These are phyloP conservation scores for Catocala sponsa DNA, from an alignment of 2,888 invertebrate species.

Conservation along the genomic window DNA sequence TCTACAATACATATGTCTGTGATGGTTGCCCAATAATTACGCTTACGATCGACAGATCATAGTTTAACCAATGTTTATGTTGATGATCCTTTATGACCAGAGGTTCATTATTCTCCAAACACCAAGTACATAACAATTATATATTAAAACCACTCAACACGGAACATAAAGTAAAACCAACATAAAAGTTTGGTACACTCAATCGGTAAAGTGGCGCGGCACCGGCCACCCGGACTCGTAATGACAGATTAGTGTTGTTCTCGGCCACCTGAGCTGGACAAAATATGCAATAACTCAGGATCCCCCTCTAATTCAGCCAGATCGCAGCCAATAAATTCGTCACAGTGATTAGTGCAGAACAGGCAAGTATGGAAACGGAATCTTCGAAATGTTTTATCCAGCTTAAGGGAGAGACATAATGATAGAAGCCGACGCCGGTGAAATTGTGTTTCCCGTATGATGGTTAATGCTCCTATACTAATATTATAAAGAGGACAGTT, in stretches of 20 bases:
- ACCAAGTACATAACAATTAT: too few relatives aligned
- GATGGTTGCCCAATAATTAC: too few relatives aligned
- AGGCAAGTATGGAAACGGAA: conserved; percentile 46
- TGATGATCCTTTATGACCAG: too few relatives aligned
- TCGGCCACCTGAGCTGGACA: conserved; percentile 75
- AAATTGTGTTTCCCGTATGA: too few relatives aligned
- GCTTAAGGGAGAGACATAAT: not conserved
- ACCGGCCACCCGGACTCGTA: conserved; percentile 54
- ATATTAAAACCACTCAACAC: not conserved
- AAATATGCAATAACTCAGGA: conserved; percentile 79
- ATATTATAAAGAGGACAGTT: too few relatives aligned
- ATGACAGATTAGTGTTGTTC: conserved; percentile 78
- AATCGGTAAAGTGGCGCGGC: conserved; percentile 73
- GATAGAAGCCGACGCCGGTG: not conserved
- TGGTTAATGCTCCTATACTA: too few relatives aligned
- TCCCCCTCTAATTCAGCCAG: conserved; percentile 73
- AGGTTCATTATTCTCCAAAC: too few relatives aligned
- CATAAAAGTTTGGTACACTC: conserved; percentile 43
- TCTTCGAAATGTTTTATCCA: conserved; percentile 6
- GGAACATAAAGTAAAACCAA: not conserved
- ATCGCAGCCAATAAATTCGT: conserved; percentile 83
- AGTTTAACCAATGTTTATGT: too few relatives aligned
- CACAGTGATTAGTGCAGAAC: conserved; percentile 74
- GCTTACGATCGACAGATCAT: too few relatives aligned
- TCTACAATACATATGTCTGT: too few relatives aligned